These are phyloP conservation scores for Tryphoninae sp. DNA, from an alignment of 2,888 invertebrate genomes.

Conservation along the genomic window DNA sequence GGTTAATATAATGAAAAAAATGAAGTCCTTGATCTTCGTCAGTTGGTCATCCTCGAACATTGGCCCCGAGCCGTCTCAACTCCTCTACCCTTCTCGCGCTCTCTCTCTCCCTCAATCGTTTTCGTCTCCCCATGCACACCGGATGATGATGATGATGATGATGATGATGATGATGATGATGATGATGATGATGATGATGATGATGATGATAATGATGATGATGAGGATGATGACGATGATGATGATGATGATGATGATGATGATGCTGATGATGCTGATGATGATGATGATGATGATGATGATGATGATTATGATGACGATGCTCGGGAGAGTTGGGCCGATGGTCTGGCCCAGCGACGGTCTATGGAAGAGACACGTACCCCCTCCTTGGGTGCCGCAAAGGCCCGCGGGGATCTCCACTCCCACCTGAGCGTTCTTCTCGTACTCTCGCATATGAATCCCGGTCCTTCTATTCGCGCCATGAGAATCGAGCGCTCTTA, in stretches of 20 bases:
- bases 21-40: conserved; percentile 36
- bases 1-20: background rate
- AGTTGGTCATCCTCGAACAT: conserved; percentile 70
- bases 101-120: conserved; percentile 30
- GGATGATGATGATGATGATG: conserved; percentile 25
- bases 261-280: conserved; percentile 51
- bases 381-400: conserved; percentile 43
- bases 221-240: too few relatives aligned
- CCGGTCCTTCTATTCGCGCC: conserved; percentile 36
- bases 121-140: background rate
- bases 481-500: conserved; percentile 49
- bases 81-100: conserved; percentile 25
- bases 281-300: conserved; percentile 50
- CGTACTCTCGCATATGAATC: conserved; percentile 60
- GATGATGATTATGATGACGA: conserved; percentile 1
- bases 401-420: conserved; percentile 59
- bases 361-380: conserved; percentile 65
- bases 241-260: background rate
- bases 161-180: too few relatives aligned
- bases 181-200: too few relatives aligned
- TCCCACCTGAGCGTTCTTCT: conserved; percentile 58
- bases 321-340: conserved; percentile 27
- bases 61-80: conserved; percentile 62
- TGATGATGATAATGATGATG: too few relatives aligned
- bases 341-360: conserved; percentile 52